phyloP scores from a whole-genome alignment of 2,888 invertebrate species.

The Thera obeliscata region DNA sequence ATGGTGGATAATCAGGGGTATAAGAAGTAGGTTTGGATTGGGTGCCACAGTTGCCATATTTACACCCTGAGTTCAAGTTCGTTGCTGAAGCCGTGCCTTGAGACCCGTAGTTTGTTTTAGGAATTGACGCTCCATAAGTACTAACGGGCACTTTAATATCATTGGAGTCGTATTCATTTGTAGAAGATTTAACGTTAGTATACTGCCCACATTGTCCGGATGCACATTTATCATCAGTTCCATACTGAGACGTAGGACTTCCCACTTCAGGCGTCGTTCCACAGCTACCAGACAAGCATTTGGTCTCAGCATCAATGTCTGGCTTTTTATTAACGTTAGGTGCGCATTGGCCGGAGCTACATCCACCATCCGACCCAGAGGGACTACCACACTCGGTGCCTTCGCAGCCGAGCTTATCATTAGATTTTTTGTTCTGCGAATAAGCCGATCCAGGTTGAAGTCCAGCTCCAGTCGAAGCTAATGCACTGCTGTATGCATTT shows the following conservation, averaged over 20 bases:
- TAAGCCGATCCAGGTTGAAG: slow-evolving; percentile 20
- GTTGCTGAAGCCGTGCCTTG: slow-evolving; percentile 10
- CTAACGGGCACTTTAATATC: slow-evolving; percentile 29
- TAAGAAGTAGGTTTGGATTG: slow-evolving; percentile 26
- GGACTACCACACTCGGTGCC: slow-evolving; percentile 52
- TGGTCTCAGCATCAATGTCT: slow-evolving; percentile 23
- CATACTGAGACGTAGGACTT: slow-evolving; percentile 21
- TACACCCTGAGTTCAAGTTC: slow-evolving; percentile 36
- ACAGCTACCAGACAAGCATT: slow-evolving; percentile 36
- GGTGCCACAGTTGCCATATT: slow-evolving; percentile 40
- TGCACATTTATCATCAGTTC: slow-evolving; percentile 47
- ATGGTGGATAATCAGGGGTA: slow-evolving; percentile 36
- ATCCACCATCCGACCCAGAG: slow-evolving; percentile 21
- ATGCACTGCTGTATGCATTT: slow-evolving; percentile 26
- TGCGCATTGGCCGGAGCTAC: slow-evolving; percentile 33
- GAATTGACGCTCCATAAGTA: slow-evolving; percentile 9
- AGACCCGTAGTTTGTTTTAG: slow-evolving; percentile 32
- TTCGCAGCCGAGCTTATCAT: slow-evolving; percentile 45
- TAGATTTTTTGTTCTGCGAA: slow-evolving; percentile 26
- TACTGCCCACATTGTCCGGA: slow-evolving; percentile 47
- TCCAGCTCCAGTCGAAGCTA: slow-evolving; percentile 42
- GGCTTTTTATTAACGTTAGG: slow-evolving; percentile 21
- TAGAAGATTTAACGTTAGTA: slow-evolving; percentile 30
- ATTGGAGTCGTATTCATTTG: slow-evolving; percentile 29
- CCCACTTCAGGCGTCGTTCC: slow-evolving; percentile 15